Base-by-base conservation (phyloP, 2,113 vertebrate species). In the Sakesphorus luctuosus region DNA sequence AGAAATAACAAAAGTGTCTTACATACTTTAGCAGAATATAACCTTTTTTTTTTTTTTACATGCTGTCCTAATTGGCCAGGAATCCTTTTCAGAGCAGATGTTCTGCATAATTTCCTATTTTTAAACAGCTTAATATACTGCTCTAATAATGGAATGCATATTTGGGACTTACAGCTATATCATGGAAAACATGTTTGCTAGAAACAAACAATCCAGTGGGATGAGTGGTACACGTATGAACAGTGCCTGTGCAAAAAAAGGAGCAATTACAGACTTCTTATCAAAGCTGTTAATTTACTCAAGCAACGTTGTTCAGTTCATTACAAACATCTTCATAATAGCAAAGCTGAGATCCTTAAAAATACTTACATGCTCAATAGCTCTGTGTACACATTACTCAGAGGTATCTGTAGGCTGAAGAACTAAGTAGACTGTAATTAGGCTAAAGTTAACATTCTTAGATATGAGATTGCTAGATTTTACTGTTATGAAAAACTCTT, bases 1-100 rank as follows among this genome's bases (percentile, higher is more conserved):
- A 84, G 71, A 53, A 81, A 65, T 23, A 93, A 68, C 49, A 49
- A 38, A 86, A 65, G 9, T 36, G 36, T 50, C 36, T 69, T 69
- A 61, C 0, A 1, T 53, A 33, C 58, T 89, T 89, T 79, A 87
- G 81, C 14, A 75, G 44, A 59, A 50, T 47, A 44, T 28, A 67
- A 59, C 11, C 0, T 0, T 3, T 38, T 36, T 1, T 25, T 23
- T 8, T 0, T 3, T 25, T 38, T 1, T 14, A 47, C 1, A 0
- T 65, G 10, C 13, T 71, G 14, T 63, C 18, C 36, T 62, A 82
- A 56, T 40, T 17, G 36, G 13, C 52, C 44, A 49, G 61, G 36
- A 63, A 56, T 6, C 13, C 36, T 89, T 76, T 79, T 61, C 66
- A 73, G 53, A 69, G 31, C 36, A 87, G 18, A 43, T n/a, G 9